Percentiles rank a stretch among this genome's conserved stretches.
These are phyloP conservation scores for Galeruca laticollis DNA, from an alignment of 2,888 invertebrate genomes.

Conservation along the genomic window DNA sequence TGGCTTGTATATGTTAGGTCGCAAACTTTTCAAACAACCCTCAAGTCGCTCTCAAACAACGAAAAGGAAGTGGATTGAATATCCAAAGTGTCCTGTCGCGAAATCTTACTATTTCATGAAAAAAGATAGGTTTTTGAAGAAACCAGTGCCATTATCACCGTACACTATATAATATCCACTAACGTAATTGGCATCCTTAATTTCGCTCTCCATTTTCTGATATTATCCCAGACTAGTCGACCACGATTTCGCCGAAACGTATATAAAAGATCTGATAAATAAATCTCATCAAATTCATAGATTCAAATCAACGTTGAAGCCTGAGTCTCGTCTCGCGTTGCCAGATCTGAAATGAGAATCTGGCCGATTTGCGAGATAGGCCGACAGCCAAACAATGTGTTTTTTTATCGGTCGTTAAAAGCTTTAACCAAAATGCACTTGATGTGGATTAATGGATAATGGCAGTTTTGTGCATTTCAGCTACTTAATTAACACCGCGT, in stretches of 20 bases:
- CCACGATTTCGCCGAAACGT: conserved; percentile 39
- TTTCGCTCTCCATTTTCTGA: conserved; percentile 14
- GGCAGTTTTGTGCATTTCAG: background rate
- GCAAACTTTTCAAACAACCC: too few species aligned
- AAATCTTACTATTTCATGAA: background rate
- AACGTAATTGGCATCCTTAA: conserved; percentile 20
- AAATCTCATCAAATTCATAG: conserved; percentile 66
- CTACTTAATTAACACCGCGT: background rate
- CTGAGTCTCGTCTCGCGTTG: conserved; percentile 55
- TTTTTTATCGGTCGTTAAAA: conserved; percentile 66
- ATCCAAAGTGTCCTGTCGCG: background rate
- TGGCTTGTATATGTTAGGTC: too few species aligned
- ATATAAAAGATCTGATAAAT: conserved; percentile 64
- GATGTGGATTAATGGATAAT: conserved; percentile 3
- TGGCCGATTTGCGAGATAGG: conserved; percentile 62
- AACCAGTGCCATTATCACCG: conserved; percentile 18
- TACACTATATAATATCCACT: conserved; percentile 25
- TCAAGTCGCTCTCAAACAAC: too few species aligned
- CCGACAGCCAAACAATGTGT: conserved; percentile 66
- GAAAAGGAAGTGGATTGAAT: background rate
- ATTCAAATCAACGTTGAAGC: conserved; percentile 67
- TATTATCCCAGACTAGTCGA: conserved; percentile 29
- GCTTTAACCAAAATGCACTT: conserved; percentile 53
- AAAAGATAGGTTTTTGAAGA: conserved; percentile 7
- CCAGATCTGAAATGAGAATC: conserved; percentile 67